These are phyloP conservation scores for Clytia hemisphaerica DNA, from an alignment of 30 jellyfish, hydroid and myxozoan species.

Conservation along the genomic window DNA sequence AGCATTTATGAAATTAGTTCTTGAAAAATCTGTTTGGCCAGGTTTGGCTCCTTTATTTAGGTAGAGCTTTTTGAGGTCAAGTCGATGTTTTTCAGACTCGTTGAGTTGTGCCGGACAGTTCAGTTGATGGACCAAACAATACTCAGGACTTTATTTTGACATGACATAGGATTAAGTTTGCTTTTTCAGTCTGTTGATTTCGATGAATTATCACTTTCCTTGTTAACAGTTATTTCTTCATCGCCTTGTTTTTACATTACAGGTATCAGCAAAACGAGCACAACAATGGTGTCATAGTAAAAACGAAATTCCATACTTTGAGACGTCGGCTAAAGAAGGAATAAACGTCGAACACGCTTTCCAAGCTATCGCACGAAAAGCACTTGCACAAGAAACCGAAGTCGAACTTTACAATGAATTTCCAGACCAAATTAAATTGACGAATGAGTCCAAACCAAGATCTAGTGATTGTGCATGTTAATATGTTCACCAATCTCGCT, in stretches of 20 bases:
- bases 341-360: conserved; percentile 98
- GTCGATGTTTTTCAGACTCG: too few species aligned
- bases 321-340: conserved; percentile 99
- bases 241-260: not conserved
- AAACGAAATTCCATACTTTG: conserved; percentile 95
- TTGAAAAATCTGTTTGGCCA: not conserved
- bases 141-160: too few species aligned
- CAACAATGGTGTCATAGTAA: conserved; percentile 99
- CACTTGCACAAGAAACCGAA: conserved; percentile 98
- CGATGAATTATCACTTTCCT: too few species aligned
- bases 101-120: too few species aligned
- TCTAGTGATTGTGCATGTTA: conserved; percentile 97
- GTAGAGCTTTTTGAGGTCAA: not conserved
- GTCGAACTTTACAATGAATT: conserved; percentile 95
- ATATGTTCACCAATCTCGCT: not conserved
- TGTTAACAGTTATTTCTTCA: too few species aligned
- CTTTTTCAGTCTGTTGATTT: too few species aligned
- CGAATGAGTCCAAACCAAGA: conserved; percentile 84
- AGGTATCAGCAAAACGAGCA: conserved; percentile 99
- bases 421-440: conserved; percentile 96
- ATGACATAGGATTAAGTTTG: too few species aligned
- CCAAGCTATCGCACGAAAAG: conserved; percentile 95
- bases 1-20: too few species aligned
- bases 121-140: too few species aligned
- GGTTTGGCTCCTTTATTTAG: not conserved